Evolutionary conservation across 1,140 invertebrate species (phyloP).

Genomic region (Conus ventricosus): DNA sequence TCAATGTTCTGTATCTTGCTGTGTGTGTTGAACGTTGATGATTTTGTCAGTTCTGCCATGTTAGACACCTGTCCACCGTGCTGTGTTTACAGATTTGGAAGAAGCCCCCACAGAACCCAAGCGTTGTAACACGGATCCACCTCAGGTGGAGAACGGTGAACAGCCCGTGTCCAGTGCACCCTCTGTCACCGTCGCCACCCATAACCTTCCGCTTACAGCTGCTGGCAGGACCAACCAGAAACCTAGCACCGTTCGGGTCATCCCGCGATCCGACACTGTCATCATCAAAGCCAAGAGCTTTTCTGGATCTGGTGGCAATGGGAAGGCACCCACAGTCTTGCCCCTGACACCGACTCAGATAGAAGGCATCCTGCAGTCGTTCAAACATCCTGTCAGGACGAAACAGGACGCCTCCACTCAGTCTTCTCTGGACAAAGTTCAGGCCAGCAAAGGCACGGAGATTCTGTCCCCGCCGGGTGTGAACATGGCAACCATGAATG

Average conservation of each 20-base stretch:
- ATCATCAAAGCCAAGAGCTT: constrained; percentile 34
- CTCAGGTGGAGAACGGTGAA: background rate
- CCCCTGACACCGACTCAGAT: constrained; percentile 65
- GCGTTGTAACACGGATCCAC: constrained; percentile 10
- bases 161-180: background rate
- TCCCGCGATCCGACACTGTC: background rate
- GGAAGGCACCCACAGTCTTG: constrained; percentile 55
- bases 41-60: too few species aligned
- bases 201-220: background rate
- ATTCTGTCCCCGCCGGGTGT: constrained; percentile 30
- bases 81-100: constrained; percentile 22
- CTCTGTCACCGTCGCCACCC: background rate
- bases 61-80: too few species aligned
- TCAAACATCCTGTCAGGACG: constrained; percentile 62
- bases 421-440: constrained; percentile 36
- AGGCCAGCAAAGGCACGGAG: background rate
- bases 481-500: constrained; percentile 36
- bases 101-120: constrained; percentile 3
- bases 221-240: background rate
- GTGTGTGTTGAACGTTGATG: too few species aligned
- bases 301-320: constrained; percentile 8
- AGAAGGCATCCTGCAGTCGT: constrained; percentile 61
- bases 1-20: too few species aligned
- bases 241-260: background rate
- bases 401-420: constrained; percentile 52